Evolutionary conservation across 2,797 vertebrate species (phyloP).

Genomic region (Vireo griseus): DNA sequence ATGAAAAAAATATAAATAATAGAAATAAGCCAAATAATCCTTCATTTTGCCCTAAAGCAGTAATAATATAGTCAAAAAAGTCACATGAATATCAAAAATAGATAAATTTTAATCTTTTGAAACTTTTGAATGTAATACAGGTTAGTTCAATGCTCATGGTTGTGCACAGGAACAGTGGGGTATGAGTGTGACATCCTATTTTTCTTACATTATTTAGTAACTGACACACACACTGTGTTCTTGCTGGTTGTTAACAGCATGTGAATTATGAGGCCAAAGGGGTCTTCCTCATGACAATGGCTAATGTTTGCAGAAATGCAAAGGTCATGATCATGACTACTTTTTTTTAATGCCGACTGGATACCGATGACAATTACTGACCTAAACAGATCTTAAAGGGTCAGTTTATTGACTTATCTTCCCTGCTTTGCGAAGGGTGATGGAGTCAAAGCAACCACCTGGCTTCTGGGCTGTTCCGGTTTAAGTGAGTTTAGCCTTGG

Average conservation of each 20-base stretch:
- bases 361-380: background rate
- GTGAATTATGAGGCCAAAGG: conserved; percentile 58
- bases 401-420: conserved; percentile 15
- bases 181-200: background rate
- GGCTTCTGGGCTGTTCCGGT: background rate
- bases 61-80: background rate
- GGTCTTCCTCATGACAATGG: conserved; percentile 47
- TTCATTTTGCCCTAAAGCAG: background rate
- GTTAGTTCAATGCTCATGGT: background rate
- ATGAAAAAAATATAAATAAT: background rate
- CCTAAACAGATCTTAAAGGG: background rate
- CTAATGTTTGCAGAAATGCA: conserved; percentile 46
- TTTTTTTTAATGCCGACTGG: conserved; percentile 28
- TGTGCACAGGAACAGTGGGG: background rate
- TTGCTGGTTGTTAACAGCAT: conserved; percentile 52
- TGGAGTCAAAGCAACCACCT: background rate
- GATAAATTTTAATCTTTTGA: background rate
- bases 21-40: background rate
- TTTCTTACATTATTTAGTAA: conserved; percentile 40
- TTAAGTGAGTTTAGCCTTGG: background rate
- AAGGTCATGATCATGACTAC: conserved; percentile 38
- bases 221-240: conserved; percentile 34
- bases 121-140: background rate
- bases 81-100: background rate
- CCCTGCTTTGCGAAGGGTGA: background rate